Evolutionary conservation across 2,888 invertebrate genomes (phyloP), one percentile per base, ranked within the genome.

Genomic region (Piscicola geometra): DNA sequence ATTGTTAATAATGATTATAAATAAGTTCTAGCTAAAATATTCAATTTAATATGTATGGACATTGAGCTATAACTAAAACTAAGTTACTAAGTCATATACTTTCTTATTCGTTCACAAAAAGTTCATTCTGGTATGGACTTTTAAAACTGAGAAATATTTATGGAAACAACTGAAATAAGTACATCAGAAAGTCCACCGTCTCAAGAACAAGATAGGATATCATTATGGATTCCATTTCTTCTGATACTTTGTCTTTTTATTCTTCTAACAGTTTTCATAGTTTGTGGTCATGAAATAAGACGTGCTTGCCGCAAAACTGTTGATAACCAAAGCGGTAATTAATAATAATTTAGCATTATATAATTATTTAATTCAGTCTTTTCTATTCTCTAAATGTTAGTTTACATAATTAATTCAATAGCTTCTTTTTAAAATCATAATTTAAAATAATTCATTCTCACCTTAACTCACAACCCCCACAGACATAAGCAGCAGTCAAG

Each of bases 201-300:
- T 21, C 21, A 56, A 25, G n/a, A 52, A 30, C 3, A 52, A 32
- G 50, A 3, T 25, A 71, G 52, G 28, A 50, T 71, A 30, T 32
- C 71, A 71, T 25, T 71, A 25, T 71, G 71, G 71, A 52, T 47
- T 21, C 71, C 71, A 28, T 32, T 71, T n/a, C n/a, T 50, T 9
- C 25, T 71, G 15, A 52, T 71, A n/a, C 32, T 71, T 50, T 25
- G 47, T 28, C 32, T 71, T 47, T 32, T 50, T n/a, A 30, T 71
- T 50, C 15, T 71, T 71, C 32, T 50, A 32, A 50, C 71, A 21
- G 12, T 71, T 3, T 21, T 47, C 15, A 50, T 71, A 25, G n/a
- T 71, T 28, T 71, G 71, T 30, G 32, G 52, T 25, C 47, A 71
- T 50, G 50, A 71, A 30, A 21, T 71, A 47, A 47, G 52, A 52